These are phyloP conservation scores for Lucinisca nassula DNA, from an alignment of 2,888 invertebrate species.

Conservation along the genomic window DNA sequence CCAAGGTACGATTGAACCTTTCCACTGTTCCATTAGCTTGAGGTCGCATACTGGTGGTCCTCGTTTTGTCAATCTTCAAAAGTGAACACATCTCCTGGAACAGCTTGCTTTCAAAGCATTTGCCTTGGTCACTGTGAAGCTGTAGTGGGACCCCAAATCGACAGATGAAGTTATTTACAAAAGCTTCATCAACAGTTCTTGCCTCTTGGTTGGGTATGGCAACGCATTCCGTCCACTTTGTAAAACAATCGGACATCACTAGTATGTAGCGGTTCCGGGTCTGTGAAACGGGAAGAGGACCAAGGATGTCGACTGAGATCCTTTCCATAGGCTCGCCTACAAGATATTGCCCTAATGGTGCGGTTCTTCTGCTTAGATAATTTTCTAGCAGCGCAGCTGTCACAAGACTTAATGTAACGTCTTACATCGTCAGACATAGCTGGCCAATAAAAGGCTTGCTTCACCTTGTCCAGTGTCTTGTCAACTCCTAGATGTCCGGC, in stretches of 20 bases:
- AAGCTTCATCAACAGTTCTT: not conserved
- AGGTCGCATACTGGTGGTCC: conserved; percentile 45
- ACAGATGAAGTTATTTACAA: conserved; percentile 24
- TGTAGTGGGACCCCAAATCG: conserved; percentile 31
- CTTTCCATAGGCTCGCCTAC: conserved; percentile 29
- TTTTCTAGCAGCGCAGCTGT: conserved; percentile 16
- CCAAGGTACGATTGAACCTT: conserved; percentile 42
- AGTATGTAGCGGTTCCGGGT: conserved; percentile 24
- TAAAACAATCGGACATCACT: conserved; percentile 37
- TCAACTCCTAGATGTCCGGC: conserved; percentile 26
- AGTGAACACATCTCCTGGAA: conserved; percentile 29
- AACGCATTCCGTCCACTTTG: conserved; percentile 35
- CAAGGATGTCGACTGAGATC: conserved; percentile 25
- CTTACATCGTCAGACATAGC: not conserved
- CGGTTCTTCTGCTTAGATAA: not conserved
- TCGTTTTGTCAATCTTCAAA: conserved; percentile 34
- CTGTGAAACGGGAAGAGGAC: conserved; percentile 22
- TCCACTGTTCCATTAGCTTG: conserved; percentile 51
- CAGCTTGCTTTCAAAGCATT: conserved; percentile 37
- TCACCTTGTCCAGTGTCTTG: conserved; percentile 1
- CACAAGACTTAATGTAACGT: conserved; percentile 16
- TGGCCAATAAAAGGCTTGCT: conserved; percentile 4
- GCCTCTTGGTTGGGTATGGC: conserved; percentile 28
- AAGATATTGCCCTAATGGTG: conserved; percentile 11
- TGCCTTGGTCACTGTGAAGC: conserved; percentile 39